Evolutionary conservation across 2,113 vertebrate species (phyloP), one percentile per base, ranked within the genome.

Genomic region (Capreolus pygargus): DNA sequence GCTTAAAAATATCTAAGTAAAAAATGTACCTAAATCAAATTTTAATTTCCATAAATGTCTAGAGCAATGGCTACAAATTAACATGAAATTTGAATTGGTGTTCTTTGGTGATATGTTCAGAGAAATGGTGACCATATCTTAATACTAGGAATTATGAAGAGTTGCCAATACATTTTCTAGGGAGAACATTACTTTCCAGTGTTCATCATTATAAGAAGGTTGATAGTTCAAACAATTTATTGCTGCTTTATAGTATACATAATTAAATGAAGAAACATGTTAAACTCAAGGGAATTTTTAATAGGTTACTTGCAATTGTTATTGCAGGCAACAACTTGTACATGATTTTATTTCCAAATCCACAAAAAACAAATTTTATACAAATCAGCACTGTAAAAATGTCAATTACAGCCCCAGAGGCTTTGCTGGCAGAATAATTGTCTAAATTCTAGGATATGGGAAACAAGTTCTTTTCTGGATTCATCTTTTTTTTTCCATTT

Each of bases 301-400:
- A 99, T 99, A 99, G 99, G 99, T 99, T 99, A 99, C 99, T 99
- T 99, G 99, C 99, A 99, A 99, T 99, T 99, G 97, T 99, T 99
- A 99, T 99, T 99, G 99, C 99, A 99, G 99, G 99, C 99, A 99
- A 99, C 98, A 99, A 99, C 99, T 98, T 98, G 99, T 99, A 99
- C 99, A 99, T 98, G 98, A 98, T 99, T 99, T 98, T 99, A 98
- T 98, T 99, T 98, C 97, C 99, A 99, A 99, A 99, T 99, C 98
- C 99, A 99, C 99, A 98, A 99, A 99, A 99, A 98, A 99, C 99
- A 99, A 99, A 98, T 99, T 99, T 99, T 98, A 99, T 99, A 99
- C 99, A 99, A 99, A 99, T 99, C 99, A 99, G 99, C 99, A 99
- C 99, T 99, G 99, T 99, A 99, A 99, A 99, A 99, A 99, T 99